Conservation (phyloP, 92 coral and sea anemone genomes). For the Porites evermanni region DNA sequence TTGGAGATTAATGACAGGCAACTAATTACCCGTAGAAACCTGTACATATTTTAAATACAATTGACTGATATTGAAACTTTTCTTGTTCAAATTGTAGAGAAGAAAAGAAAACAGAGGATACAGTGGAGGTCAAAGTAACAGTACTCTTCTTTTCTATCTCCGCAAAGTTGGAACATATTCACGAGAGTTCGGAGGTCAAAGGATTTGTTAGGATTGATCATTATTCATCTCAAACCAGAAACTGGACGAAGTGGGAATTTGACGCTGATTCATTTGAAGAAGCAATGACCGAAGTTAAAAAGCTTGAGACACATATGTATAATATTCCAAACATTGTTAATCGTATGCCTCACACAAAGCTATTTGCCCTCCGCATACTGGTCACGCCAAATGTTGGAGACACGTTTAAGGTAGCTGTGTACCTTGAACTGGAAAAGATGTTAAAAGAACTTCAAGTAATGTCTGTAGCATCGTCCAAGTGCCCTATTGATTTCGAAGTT, state of each 20-base stretch:
- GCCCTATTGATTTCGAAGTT: not conserved
- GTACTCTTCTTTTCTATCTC: constrained; percentile 29
- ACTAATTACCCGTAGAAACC: no score
- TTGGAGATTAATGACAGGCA: no score
- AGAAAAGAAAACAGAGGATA: not conserved
- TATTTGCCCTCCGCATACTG: not conserved
- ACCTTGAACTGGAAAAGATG: not conserved
- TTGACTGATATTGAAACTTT: no score
- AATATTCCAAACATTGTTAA: not conserved
- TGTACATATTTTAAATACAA: no score
- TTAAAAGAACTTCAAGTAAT: not conserved
- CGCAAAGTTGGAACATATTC: constrained; percentile 1
- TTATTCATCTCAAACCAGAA: constrained; percentile 14
- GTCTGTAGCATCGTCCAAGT: not conserved
- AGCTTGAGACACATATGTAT: not conserved
- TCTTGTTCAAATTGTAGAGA: not conserved
- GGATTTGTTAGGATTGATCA: constrained; percentile 19
- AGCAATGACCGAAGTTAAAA: not conserved
- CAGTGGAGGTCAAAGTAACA: not conserved
- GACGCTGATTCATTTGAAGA: not conserved
- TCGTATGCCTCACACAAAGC: not conserved
- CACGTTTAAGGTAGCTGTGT: not conserved
- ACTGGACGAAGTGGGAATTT: not conserved
- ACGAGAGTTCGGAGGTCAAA: not conserved
- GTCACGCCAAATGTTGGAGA: not conserved